Evolutionary conservation across 2,113 vertebrate genomes (phyloP).

Genomic region (Psittacus erithacus): DNA sequence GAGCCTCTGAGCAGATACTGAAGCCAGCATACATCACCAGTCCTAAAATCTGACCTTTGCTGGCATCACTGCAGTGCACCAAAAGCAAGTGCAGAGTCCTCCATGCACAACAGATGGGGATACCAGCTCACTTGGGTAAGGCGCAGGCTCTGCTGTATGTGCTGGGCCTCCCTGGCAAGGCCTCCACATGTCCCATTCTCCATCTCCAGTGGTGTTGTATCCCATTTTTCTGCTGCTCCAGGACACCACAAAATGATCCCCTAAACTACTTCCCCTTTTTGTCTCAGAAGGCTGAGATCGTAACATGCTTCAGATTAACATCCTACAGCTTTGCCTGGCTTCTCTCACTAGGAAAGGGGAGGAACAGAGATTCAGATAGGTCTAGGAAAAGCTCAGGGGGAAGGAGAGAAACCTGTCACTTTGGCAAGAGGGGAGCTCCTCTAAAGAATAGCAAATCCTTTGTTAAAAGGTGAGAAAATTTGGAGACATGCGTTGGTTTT

Average conservation of each 20-base stretch:
- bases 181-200: background rate
- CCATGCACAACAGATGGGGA: rapidly evolving
- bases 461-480: background rate
- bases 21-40: background rate
- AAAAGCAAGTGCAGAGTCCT: background rate
- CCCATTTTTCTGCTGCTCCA: background rate
- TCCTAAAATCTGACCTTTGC: background rate
- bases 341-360: background rate
- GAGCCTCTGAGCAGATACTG: background rate
- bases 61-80: rapidly evolving
- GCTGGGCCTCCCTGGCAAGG: background rate
- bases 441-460: background rate
- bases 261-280: background rate
- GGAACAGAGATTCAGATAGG: background rate
- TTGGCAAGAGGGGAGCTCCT: background rate
- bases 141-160: background rate
- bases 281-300: background rate
- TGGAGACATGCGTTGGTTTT: rapidly evolving
- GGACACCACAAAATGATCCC: background rate
- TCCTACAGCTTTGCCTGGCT: background rate
- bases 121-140: background rate
- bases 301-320: background rate
- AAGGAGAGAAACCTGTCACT: background rate
- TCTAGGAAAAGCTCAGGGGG: background rate
- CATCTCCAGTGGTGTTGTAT: background rate